These are phyloP conservation scores for Smittia aterrima DNA, from an alignment of 2,888 invertebrate species.

Conservation along the genomic window DNA sequence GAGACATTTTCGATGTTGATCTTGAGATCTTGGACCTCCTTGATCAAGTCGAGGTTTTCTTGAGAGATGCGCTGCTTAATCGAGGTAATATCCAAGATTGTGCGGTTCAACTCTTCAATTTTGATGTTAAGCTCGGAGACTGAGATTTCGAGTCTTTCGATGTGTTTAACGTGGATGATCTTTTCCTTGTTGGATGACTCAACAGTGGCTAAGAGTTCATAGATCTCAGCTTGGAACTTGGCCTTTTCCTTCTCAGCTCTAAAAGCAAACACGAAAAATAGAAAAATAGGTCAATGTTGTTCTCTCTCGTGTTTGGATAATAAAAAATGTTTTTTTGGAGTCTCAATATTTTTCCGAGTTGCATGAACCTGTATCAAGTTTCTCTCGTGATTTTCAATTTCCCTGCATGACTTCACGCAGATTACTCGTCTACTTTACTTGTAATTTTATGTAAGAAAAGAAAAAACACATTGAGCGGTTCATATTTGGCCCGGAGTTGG, in stretches of 20 bases:
- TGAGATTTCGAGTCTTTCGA: slow-evolving; percentile 87
- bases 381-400: too few relatives aligned
- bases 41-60: slow-evolving; percentile 89
- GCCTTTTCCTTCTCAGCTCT: slow-evolving; percentile 98
- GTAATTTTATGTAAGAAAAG: slow-evolving; percentile 9
- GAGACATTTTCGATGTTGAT: slow-evolving; percentile 89
- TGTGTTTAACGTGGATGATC: slow-evolving; percentile 72
- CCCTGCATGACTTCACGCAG: background rate
- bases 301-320: background rate
- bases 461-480: background rate
- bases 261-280: slow-evolving; percentile 54
- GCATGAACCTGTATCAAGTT: too few relatives aligned
- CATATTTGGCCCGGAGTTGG: slow-evolving; percentile 42
- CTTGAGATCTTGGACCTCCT: slow-evolving; percentile 97
- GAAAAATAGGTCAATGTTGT: slow-evolving; percentile 22
- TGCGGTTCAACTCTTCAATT: slow-evolving; percentile 95
- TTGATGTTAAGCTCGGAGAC: slow-evolving; percentile 92
- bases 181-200: slow-evolving; percentile 94
- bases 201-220: slow-evolving; percentile 93
- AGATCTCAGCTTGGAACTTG: slow-evolving; percentile 97
- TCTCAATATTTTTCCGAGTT: background rate
- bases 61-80: slow-evolving; percentile 93
- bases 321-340: background rate
- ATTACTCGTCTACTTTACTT: too few relatives aligned
- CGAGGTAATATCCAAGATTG: slow-evolving; percentile 95